Conservation (phyloP, 2,888 invertebrate species). For the Phania funesta region DNA sequence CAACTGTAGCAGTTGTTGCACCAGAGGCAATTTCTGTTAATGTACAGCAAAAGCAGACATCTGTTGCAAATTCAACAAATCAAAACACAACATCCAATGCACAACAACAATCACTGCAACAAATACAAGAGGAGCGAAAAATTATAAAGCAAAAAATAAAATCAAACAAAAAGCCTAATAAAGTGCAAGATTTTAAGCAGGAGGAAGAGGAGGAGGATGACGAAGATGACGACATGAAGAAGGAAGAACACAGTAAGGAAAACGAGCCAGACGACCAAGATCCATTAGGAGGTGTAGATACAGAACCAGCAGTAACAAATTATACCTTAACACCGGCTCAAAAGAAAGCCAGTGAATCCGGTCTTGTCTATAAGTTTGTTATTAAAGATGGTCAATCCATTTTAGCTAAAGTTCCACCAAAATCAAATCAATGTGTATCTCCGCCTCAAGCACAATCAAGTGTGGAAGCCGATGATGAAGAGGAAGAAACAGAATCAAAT, state of each 20-base stretch:
- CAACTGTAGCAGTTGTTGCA: conserved; percentile 60
- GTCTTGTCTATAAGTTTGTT: conserved; percentile 84
- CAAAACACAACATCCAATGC: neutral
- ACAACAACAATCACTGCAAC: conserved; percentile 13
- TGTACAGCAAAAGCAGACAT: conserved; percentile 58
- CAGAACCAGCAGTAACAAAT: conserved; percentile 41
- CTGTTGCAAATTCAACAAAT: conserved; percentile 44
- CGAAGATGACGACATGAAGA: neutral
- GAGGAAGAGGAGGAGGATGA: conserved; percentile 26
- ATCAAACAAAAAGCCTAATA: conserved; percentile 27
- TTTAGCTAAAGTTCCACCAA: conserved; percentile 79
- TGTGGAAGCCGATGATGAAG: conserved; percentile 48
- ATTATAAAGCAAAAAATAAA: neutral
- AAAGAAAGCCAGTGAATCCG: conserved; percentile 74
- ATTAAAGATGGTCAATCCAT: conserved; percentile 88
- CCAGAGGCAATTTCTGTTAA: conserved; percentile 47
- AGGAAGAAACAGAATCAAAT: conserved; percentile 42
- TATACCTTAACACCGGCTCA: conserved; percentile 72
- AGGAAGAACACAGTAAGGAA: neutral
- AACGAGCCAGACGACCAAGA: conserved; percentile 62
- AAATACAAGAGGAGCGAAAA: conserved; percentile 41
- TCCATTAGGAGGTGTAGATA: conserved; percentile 69
- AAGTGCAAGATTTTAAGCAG: conserved; percentile 22
- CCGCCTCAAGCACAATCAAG: conserved; percentile 41
- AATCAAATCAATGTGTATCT: conserved; percentile 58